Conservation (phyloP, 2,888 invertebrate genomes). For the Litoditis marina region DNA sequence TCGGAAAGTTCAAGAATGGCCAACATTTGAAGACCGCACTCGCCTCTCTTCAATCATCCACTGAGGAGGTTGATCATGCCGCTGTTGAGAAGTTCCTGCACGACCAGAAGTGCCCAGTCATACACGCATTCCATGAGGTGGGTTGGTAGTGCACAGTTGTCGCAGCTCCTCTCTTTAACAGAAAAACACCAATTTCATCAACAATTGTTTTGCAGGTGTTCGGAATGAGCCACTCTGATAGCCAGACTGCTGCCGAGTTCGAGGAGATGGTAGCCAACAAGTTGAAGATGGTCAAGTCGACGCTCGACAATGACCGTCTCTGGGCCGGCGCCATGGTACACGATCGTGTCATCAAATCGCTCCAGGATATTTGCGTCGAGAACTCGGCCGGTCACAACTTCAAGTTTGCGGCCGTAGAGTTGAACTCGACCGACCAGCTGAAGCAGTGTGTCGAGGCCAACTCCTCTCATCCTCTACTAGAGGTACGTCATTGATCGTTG, state of each 20-base stretch:
- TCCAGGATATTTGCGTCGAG: conserved; percentile 60
- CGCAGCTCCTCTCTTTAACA: too few relatives aligned
- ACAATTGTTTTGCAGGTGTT: conserved; percentile 19
- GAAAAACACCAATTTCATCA: not conserved
- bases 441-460: conserved; percentile 49
- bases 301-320: conserved; percentile 56
- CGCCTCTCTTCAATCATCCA: conserved; percentile 18
- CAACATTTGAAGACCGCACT: conserved; percentile 35
- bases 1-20: conserved; percentile 45
- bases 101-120: conserved; percentile 54
- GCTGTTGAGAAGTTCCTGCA: conserved; percentile 34
- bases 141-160: not conserved
- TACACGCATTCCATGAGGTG: conserved; percentile 46
- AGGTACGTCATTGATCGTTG: too few relatives aligned
- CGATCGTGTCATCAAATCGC: conserved; percentile 55
- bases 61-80: conserved; percentile 20
- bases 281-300: conserved; percentile 43
- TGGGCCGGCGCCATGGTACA: conserved; percentile 52
- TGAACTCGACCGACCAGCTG: conserved; percentile 52
- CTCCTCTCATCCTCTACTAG: conserved; percentile 59
- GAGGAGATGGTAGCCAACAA: conserved; percentile 38
- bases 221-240: too few relatives aligned
- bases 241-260: conserved; percentile 33
- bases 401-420: conserved; percentile 54
- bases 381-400: conserved; percentile 60